Conservation (phyloP, 2,888 invertebrate species). For the Platerodrilus igneus region DNA sequence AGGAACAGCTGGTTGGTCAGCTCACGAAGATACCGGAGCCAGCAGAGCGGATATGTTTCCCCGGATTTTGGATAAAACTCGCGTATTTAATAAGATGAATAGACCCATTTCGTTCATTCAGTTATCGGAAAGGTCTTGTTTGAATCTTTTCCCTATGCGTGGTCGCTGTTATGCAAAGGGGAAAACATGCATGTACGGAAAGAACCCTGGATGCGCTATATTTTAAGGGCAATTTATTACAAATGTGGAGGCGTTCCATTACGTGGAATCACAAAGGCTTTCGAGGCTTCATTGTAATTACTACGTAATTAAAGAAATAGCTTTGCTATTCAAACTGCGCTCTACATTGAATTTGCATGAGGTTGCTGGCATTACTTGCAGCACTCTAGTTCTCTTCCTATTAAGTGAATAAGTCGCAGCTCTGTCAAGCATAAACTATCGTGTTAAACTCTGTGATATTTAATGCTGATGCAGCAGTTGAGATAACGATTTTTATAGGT, state of each 20-base stretch:
- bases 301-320: conserved; percentile 18
- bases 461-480: no score
- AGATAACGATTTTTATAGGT: no score
- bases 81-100: conserved; percentile 60
- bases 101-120: conserved; percentile 62
- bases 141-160: conserved; percentile 52
- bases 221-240: conserved; percentile 13
- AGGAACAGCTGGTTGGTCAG: conserved; percentile 33
- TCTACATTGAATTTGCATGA: conserved; percentile 10
- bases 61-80: conserved; percentile 23
- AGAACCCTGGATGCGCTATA: conserved; percentile 9
- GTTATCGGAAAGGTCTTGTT: conserved; percentile 53
- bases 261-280: conserved; percentile 14
- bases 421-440: no score
- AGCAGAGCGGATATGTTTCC: conserved; percentile 19
- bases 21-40: conserved; percentile 26
- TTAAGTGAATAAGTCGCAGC: no score
- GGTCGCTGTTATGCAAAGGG: conserved; percentile 32
- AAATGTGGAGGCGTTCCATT: conserved; percentile 12
- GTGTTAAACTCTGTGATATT: no score
- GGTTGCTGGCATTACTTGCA: no score
- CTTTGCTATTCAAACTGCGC: conserved; percentile 10
- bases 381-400: no score
- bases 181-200: conserved; percentile 14
- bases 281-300: conserved; percentile 14